Conservation (phyloP, 1,140 invertebrate species). For the Drosophila teissieri region DNA sequence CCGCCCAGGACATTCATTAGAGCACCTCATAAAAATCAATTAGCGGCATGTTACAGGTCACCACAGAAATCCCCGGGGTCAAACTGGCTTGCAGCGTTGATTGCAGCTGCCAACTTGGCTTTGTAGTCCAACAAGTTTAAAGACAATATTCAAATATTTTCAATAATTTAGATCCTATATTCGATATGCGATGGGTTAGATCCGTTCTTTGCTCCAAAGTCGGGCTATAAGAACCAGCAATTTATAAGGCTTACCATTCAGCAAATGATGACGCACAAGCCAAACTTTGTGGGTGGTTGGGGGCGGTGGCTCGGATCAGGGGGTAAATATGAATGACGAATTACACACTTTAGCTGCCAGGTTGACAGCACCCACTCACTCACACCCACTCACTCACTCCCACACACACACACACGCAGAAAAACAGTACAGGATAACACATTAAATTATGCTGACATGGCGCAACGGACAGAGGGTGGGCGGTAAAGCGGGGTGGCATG, state of each 20-base stretch:
- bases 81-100: conserved; percentile 14
- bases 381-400: background rate
- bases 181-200: conserved; percentile 1
- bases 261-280: conserved; percentile 38
- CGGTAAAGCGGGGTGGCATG: conserved; percentile 2
- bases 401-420: conserved; percentile 1
- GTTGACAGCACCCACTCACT: conserved; percentile 55
- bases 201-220: conserved; percentile 6
- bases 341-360: conserved; percentile 77
- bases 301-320: conserved; percentile 10
- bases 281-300: background rate
- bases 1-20: conserved; percentile 66
- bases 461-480: conserved; percentile 34
- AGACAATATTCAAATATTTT: too few species aligned
- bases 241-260: conserved; percentile 26
- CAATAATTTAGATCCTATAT: background rate
- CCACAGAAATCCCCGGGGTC: conserved; percentile 22
- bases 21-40: conserved; percentile 72
- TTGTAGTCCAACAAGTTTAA: background rate
- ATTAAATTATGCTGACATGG: conserved; percentile 79
- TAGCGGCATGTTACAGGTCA: conserved; percentile 31
- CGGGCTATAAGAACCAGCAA: conserved; percentile 12
- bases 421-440: conserved; percentile 29
- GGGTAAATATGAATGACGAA: conserved; percentile 75
- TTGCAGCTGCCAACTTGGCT: background rate